phyloP scores from a whole-genome alignment of 1,140 invertebrate genomes.

The Ganaspis sp. region DNA sequence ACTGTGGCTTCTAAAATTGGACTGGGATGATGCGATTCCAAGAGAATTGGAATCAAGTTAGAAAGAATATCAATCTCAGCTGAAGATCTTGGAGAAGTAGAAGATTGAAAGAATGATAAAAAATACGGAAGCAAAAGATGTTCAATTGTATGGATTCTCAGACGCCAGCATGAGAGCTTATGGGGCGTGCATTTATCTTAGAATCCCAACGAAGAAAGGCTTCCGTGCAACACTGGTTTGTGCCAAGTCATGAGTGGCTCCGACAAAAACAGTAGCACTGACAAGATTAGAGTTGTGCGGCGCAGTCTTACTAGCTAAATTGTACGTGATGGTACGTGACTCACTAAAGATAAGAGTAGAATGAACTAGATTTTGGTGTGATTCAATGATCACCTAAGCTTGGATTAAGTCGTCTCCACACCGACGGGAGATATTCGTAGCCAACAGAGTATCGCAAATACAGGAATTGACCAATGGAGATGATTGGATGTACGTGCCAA shows the following conservation, averaged over 20 bases:
- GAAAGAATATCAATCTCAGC: slow-evolving; percentile 19
- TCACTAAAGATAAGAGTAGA: neutral
- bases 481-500: neutral
- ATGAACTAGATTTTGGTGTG: neutral
- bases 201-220: too few species aligned
- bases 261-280: neutral
- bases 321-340: neutral
- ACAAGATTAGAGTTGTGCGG: neutral
- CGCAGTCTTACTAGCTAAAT: neutral
- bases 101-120: neutral
- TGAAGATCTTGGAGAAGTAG: neutral
- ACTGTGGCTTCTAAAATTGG: neutral
- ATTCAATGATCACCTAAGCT: neutral
- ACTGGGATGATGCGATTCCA: slow-evolving; percentile 32
- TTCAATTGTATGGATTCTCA: too few species aligned
- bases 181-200: too few species aligned
- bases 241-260: slow-evolving; percentile 1
- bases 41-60: neutral
- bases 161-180: too few species aligned
- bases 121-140: neutral
- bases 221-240: slow-evolving; percentile 1
- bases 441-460: neutral
- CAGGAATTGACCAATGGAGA: neutral
- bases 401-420: neutral
- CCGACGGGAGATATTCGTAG: neutral